Evolutionary conservation across 1,140 invertebrate species (phyloP).

Genomic region (Micrasema longulum): DNA sequence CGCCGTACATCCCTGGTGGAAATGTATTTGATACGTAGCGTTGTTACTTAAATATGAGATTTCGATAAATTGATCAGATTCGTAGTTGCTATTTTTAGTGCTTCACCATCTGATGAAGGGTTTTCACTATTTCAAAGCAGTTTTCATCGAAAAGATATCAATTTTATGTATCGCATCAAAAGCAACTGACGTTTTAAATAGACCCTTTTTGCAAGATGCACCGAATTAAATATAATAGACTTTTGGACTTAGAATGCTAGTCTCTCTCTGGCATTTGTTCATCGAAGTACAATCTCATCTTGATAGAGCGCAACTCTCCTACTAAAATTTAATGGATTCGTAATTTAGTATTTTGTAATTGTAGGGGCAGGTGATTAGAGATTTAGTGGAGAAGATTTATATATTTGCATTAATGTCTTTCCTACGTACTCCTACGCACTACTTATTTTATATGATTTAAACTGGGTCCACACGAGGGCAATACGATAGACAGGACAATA

Average conservation of each 20-base stretch:
- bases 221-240: not conserved
- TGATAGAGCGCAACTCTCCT: not conserved
- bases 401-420: too few relatives aligned
- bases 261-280: not conserved
- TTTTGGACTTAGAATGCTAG: not conserved
- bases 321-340: slow-evolving; percentile 27
- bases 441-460: too few relatives aligned
- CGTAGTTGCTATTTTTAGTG: too few relatives aligned
- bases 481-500: too few relatives aligned
- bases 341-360: slow-evolving; percentile 17
- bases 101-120: too few relatives aligned
- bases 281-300: slow-evolving; percentile 14
- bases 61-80: too few relatives aligned
- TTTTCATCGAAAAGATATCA: not conserved
- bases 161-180: not conserved
- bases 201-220: not conserved
- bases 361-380: slow-evolving; percentile 9
- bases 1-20: too few relatives aligned
- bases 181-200: not conserved
- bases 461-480: too few relatives aligned
- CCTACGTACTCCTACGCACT: too few relatives aligned
- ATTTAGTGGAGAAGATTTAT: not conserved
- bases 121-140: not conserved
- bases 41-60: too few relatives aligned
- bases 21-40: too few relatives aligned